Evolutionary conservation across 2,113 vertebrate species (phyloP).

Genomic region (Ciconia stormi): DNA sequence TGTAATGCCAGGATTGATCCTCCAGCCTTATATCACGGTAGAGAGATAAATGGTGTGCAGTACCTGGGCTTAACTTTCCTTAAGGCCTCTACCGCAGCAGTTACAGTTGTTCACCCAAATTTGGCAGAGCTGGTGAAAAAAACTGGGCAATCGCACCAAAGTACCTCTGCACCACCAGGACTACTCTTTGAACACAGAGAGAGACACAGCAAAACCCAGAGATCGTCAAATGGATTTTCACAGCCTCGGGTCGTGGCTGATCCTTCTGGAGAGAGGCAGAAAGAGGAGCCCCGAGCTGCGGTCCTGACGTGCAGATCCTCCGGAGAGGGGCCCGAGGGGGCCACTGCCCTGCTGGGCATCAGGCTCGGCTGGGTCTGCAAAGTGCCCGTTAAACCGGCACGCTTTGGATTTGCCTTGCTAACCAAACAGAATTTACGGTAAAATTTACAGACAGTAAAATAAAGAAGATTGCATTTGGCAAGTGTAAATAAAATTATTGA

Average conservation of each 20-base stretch:
- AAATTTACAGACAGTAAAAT: not conserved
- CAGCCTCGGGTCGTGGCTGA: not conserved
- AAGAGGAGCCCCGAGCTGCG: not conserved
- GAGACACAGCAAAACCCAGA: not conserved
- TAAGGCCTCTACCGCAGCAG: not conserved
- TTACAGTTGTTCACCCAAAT: not conserved
- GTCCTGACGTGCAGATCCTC: too few species aligned
- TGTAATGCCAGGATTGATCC: not conserved
- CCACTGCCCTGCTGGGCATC: not conserved
- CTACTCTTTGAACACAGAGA: too few species aligned
- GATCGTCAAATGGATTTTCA: not conserved
- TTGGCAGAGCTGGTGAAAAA: not conserved
- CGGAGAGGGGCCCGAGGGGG: fast-evolving
- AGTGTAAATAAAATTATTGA: not conserved
- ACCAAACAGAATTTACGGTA: not conserved
- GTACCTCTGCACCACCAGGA: not conserved
- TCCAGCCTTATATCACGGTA: not conserved
- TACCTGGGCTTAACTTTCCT: not conserved
- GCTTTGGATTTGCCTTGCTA: not conserved
- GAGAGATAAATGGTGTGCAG: not conserved
- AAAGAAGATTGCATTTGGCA: not conserved
- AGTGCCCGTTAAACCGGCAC: too few species aligned
- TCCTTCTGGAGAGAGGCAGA: not conserved
- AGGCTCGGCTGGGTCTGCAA: not conserved
- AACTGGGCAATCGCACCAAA: fast-evolving